phyloP scores from a whole-genome alignment of 2,113 vertebrate genomes.

The Neolamprologus longior region DNA sequence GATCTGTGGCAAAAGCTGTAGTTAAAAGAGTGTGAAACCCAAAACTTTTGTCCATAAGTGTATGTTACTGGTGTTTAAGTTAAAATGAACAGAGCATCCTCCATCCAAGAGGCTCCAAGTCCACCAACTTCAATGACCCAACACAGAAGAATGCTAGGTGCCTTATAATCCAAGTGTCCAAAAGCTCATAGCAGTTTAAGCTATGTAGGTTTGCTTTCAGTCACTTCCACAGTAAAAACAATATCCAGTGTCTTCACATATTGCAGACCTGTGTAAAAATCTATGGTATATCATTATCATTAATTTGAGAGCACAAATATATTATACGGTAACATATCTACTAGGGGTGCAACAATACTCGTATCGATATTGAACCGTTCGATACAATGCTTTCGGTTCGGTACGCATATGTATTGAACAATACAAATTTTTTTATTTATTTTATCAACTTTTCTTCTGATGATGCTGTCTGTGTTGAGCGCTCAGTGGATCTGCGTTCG shows the following conservation, averaged over 20 bases:
- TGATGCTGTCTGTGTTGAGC: neutral
- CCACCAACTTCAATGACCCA: neutral
- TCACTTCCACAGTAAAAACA: neutral
- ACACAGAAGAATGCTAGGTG: neutral
- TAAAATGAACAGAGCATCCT: neutral
- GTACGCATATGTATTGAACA: neutral
- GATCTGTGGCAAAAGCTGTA: neutral
- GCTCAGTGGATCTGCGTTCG: neutral
- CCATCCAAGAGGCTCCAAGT: neutral
- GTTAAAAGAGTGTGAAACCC: neutral
- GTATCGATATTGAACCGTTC: neutral
- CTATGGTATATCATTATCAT: neutral
- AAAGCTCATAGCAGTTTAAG: neutral
- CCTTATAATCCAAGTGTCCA: neutral
- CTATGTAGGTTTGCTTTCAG: neutral
- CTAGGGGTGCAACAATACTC: neutral
- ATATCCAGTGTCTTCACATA: neutral
- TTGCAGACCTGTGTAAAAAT: neutral
- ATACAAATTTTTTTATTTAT: fast-evolving
- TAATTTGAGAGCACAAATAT: neutral
- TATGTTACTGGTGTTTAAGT: neutral
- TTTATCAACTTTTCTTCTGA: neutral
- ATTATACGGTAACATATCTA: neutral
- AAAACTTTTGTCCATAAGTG: neutral
- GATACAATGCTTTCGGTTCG: neutral